Evolutionary conservation across 2,888 invertebrate genomes (phyloP), one percentile per base, ranked within the genome.

Genomic region (Hyposoter dolosus): DNA sequence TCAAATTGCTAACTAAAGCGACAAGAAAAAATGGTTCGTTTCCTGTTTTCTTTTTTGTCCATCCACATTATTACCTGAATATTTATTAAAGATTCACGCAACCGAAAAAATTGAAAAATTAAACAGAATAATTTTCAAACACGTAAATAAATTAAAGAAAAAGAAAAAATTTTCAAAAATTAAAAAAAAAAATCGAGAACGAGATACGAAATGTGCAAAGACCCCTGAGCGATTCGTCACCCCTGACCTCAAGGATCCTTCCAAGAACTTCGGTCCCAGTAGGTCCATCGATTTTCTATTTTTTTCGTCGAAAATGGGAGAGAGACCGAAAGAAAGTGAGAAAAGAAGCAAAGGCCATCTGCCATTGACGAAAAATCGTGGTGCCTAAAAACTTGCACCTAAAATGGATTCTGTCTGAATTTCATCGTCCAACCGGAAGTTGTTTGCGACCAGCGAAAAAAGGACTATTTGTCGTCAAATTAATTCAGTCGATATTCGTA

Each of bases 171-270:
- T n/a, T n/a, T 66, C 66, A 19, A 45, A 45, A 68, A 53, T 53
- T 45, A 19, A 3, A 17, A 6, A 28, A 23, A 23, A 23, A 23
- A 15, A 9, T 40, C 9, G 40, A 68, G 53, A 40, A 40, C 63
- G 35, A 23, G 7, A n/a, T n/a, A 69, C n/a, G 72, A 47, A 47
- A 50, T 10, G 60, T 10, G 2, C 28, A 4, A 19, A 63, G 9
- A 45, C 56, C 45, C 74, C 60, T 28, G 40, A 32, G 50, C 17
- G 75, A 71, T 75, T 84, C 75, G 80, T 50, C 84, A 76, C 68
- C 80, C 79, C 65, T 80, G 84, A 45, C 12, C 60, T 72, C 71
- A 56, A 50, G 76, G 76, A 81, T 81, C 81, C 81, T 84, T 84
- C 84, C 45, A 40, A 66, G 84, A 84, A 84, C 65, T 81, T 45